Evolutionary conservation across 2,797 vertebrate genomes (phyloP).

Genomic region (Sebastes oblongus): DNA sequence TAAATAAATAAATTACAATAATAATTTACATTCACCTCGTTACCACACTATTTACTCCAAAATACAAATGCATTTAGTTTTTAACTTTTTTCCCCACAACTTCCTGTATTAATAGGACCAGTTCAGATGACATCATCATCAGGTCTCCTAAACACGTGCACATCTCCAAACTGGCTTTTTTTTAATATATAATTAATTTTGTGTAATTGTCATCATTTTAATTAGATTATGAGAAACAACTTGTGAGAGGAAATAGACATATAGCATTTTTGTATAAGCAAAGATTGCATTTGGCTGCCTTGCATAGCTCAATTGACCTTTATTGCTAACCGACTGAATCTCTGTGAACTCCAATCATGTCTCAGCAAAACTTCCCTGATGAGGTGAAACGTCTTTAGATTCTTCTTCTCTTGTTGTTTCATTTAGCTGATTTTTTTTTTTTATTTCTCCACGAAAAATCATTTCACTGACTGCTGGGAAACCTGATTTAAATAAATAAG

Average conservation of each 20-base stretch:
- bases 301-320: constrained; percentile 78
- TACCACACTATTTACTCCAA: constrained; percentile 65
- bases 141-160: constrained; percentile 48
- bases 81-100: constrained; percentile 11
- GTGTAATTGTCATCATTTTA: constrained; percentile 22
- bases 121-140: constrained; percentile 47
- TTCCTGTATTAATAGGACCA: constrained; percentile 30
- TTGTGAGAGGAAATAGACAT: constrained; percentile 36
- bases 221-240: constrained; percentile 38
- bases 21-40: constrained; percentile 73
- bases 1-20: constrained; percentile 66
- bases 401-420: neutral
- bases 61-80: constrained; percentile 53
- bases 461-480: neutral
- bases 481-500: constrained; percentile 5
- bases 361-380: constrained; percentile 63
- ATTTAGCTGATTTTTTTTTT: neutral
- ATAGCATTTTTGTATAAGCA: constrained; percentile 32
- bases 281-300: constrained; percentile 72
- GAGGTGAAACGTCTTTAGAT: constrained; percentile 18
- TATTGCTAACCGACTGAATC: constrained; percentile 71
- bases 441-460: neutral
- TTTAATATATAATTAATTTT: constrained; percentile 4
- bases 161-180: constrained; percentile 10
- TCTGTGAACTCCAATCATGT: constrained; percentile 53